A percentile compares a stretch with the other conserved stretches of the same genome.
phyloP scores from a whole-genome alignment of 2,113 vertebrate species.

The Gymnarchus niloticus region DNA sequence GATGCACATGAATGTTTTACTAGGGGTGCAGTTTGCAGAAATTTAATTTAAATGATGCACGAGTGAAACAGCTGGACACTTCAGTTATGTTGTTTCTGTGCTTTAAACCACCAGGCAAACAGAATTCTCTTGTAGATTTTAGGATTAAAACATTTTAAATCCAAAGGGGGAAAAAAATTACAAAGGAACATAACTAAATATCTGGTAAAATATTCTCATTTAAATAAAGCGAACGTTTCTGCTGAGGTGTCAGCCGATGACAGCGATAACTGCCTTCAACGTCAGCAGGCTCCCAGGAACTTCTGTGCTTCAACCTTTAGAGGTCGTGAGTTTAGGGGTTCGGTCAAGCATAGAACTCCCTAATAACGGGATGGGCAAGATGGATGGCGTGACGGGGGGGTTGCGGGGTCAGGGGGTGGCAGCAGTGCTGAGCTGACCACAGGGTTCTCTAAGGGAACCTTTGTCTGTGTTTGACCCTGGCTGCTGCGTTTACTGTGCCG shows the following conservation, averaged over 20 bases:
- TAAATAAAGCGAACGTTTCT: too few relatives aligned
- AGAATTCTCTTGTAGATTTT: background rate
- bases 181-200: background rate
- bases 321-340: slow-evolving; percentile 14
- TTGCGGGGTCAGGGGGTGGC: slow-evolving; percentile 35
- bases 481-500: slow-evolving; percentile 57
- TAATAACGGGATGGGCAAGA: slow-evolving; percentile 39
- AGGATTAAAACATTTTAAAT: background rate
- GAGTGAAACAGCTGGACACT: background rate
- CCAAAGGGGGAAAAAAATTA: background rate
- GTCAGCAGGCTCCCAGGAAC: background rate
- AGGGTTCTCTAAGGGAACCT: slow-evolving; percentile 68
- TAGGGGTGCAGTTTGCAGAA: background rate
- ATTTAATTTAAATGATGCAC: too few relatives aligned
- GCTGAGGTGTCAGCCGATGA: too few relatives aligned
- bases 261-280: too few relatives aligned
- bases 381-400: slow-evolving; percentile 9
- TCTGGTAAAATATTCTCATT: background rate
- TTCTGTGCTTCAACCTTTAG: background rate
- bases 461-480: slow-evolving; percentile 67
- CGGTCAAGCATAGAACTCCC: slow-evolving; percentile 40
- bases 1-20: background rate
- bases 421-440: slow-evolving; percentile 53
- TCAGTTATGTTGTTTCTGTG: background rate
- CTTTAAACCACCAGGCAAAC: background rate